phyloP scores from a whole-genome alignment of 1,140 invertebrate species.

The Penaeus indicus region DNA sequence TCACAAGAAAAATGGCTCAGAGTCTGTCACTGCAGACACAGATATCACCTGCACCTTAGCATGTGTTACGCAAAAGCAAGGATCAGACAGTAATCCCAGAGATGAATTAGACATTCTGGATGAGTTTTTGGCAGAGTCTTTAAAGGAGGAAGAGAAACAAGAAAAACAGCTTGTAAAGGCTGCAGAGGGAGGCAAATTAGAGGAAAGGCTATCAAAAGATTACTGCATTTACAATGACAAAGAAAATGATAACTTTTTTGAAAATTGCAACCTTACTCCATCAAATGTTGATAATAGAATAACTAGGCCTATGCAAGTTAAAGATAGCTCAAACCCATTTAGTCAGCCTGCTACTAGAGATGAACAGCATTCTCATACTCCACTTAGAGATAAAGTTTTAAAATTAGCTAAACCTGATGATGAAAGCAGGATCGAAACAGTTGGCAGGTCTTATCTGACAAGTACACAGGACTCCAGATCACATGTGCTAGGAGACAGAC shows the following conservation, averaged over 20 bases:
- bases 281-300: not conserved
- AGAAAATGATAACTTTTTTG: conserved; percentile 1
- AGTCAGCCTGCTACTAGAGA: not conserved
- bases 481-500: no score
- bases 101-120: not conserved
- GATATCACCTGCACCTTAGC: conserved; percentile 52
- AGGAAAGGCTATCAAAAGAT: not conserved
- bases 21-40: not conserved
- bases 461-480: no score
- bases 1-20: not conserved
- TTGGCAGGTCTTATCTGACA: no score
- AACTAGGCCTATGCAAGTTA: not conserved
- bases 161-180: not conserved
- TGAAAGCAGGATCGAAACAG: not conserved
- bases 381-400: not conserved
- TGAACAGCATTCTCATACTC: no score
- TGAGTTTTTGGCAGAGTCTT: not conserved
- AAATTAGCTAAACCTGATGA: not conserved
- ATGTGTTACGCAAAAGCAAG: conserved; percentile 12
- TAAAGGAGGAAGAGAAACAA: not conserved
- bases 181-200: not conserved
- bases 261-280: conserved; percentile 17
- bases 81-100: not conserved
- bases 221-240: conserved; percentile 1
- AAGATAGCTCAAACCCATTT: not conserved